Percentiles rank a stretch among this genome's conserved stretches.
phyloP scores from a whole-genome alignment of 2,113 vertebrate genomes.

The Eurypyga helias region DNA sequence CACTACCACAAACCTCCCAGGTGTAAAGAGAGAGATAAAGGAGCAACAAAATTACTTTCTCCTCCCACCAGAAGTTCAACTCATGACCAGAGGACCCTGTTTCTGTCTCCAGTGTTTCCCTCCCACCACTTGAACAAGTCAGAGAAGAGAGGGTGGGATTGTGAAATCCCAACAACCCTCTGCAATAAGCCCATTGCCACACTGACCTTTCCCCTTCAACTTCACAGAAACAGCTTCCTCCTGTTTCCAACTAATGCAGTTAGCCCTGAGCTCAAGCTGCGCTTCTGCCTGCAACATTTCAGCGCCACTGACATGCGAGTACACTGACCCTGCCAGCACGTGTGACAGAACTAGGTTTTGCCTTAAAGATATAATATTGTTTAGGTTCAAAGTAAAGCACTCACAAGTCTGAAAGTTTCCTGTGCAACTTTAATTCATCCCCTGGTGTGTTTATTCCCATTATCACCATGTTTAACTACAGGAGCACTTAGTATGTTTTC shows the following conservation, averaged over 20 bases:
- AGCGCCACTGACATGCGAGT: constrained; percentile 18
- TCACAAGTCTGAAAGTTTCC: constrained; percentile 45
- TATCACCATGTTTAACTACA: constrained; percentile 48
- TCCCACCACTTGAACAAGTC: not conserved
- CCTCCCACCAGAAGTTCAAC: not conserved
- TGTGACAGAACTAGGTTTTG: constrained; percentile 45
- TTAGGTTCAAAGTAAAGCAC: constrained; percentile 43
- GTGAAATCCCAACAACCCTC: not conserved
- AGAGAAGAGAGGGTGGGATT: not conserved
- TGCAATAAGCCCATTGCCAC: constrained; percentile 15
- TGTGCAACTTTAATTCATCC: constrained; percentile 23
- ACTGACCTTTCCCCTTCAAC: constrained; percentile 45
- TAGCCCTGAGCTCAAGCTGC: constrained; percentile 21
- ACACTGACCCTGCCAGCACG: constrained; percentile 21
- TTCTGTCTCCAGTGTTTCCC: not conserved
- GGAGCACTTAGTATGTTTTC: constrained; percentile 37
- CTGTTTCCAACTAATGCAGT: constrained; percentile 3
- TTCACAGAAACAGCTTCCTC: constrained; percentile 42
- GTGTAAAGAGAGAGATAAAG: not conserved
- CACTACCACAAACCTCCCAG: not conserved
- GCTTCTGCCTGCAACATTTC: constrained; percentile 58
- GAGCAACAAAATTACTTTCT: not conserved
- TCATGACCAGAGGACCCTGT: not conserved
- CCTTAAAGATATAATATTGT: constrained; percentile 30
- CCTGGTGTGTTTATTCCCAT: constrained; percentile 48